Evolutionary conservation across 2,113 vertebrate genomes (phyloP).

Genomic region (Grus americana): DNA sequence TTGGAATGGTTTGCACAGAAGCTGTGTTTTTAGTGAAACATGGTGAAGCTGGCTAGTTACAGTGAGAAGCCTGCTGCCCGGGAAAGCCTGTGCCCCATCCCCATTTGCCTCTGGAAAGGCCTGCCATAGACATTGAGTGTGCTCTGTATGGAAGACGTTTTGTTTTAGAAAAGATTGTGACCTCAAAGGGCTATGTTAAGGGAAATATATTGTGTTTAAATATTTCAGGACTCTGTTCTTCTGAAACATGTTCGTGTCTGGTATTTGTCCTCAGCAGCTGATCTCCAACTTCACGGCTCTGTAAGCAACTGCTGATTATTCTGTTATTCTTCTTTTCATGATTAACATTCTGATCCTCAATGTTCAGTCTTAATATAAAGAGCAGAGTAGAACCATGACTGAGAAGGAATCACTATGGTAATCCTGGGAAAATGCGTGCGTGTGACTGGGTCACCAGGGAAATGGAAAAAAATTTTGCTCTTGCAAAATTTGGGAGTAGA

Average conservation of each 20-base stretch:
- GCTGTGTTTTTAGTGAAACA: accelerated
- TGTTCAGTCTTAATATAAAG: not conserved
- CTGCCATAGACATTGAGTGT: not conserved
- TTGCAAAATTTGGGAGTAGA: not conserved
- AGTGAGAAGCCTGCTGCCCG: not conserved
- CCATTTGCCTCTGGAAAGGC: not conserved
- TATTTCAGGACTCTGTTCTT: not conserved
- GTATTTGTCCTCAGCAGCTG: slow-evolving; percentile 4
- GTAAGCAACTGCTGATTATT: not conserved
- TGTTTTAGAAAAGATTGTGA: not conserved
- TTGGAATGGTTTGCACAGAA: not conserved
- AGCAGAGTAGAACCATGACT: not conserved
- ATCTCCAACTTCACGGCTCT: not conserved
- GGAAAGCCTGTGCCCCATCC: not conserved
- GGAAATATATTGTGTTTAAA: not conserved
- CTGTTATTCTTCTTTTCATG: not conserved
- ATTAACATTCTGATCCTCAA: not conserved
- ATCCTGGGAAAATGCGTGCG: slow-evolving; percentile 10
- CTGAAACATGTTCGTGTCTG: not conserved
- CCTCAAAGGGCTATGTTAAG: not conserved
- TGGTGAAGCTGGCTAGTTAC: not conserved
- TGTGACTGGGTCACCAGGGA: not conserved
- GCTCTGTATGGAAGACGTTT: not conserved
- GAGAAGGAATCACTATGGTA: not conserved
- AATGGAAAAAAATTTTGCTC: not conserved